phyloP scores from a whole-genome alignment of 53 echinoderm and acorn worm species.

The Henricia sp. region DNA sequence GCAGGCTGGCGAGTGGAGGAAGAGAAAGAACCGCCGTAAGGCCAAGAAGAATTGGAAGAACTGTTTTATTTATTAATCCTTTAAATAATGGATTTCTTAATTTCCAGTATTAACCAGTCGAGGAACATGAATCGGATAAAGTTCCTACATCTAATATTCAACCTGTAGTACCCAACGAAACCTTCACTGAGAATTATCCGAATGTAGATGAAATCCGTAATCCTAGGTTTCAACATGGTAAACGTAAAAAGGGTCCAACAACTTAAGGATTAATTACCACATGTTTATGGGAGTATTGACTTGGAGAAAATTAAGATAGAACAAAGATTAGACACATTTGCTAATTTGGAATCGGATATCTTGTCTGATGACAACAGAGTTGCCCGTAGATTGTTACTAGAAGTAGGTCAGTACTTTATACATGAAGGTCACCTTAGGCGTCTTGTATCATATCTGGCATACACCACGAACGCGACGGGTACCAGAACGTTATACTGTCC shows the following conservation, averaged over 20 bases:
- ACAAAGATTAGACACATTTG: constrained; percentile 1
- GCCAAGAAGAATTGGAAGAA: too few species aligned
- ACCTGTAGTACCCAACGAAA: not conserved
- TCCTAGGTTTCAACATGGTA: constrained; percentile 7
- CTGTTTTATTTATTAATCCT: too few species aligned
- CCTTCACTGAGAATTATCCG: not conserved
- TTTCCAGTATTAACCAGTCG: too few species aligned
- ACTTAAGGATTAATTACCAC: not conserved
- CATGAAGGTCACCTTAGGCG: constrained; percentile 18
- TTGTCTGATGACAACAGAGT: constrained; percentile 17
- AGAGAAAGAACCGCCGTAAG: too few species aligned
- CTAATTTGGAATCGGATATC: constrained; percentile 36
- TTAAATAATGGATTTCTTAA: too few species aligned
- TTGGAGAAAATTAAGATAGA: not conserved
- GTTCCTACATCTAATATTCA: not conserved
- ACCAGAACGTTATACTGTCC: constrained; percentile 16
- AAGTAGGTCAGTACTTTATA: not conserved
- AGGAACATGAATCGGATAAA: not conserved
- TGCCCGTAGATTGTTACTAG: constrained; percentile 35
- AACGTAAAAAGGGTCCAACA: constrained; percentile 3
- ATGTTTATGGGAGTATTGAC: constrained; percentile 11
- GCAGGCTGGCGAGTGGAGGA: too few species aligned
- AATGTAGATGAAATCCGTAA: constrained; percentile 27
- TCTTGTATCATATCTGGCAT: constrained; percentile 21
- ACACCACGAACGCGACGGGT: constrained; percentile 13